These are phyloP conservation scores for Calidris pygmaea DNA, from an alignment of 2,113 vertebrate species.

Conservation along the genomic window DNA sequence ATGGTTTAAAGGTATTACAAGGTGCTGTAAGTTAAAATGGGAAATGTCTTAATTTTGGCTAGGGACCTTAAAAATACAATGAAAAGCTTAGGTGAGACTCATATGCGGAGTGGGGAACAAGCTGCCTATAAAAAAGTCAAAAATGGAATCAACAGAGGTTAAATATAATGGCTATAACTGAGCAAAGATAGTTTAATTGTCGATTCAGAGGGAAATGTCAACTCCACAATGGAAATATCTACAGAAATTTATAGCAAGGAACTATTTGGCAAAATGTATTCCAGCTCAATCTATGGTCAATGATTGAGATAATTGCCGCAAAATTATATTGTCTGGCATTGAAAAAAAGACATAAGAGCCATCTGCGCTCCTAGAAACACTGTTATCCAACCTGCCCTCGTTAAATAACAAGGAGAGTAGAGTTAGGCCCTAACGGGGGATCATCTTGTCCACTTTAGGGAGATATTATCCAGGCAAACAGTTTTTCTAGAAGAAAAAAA, in stretches of 20 bases:
- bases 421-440: background rate
- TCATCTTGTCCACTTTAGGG: background rate
- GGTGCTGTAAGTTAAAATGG: background rate
- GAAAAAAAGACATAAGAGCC: background rate
- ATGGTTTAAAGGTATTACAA: slow-evolving; percentile 36
- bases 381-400: background rate
- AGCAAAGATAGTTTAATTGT: slow-evolving; percentile 8
- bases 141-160: slow-evolving; percentile 22
- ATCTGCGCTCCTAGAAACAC: background rate
- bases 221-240: background rate
- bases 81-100: slow-evolving; percentile 8
- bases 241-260: background rate
- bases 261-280: background rate
- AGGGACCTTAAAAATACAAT: slow-evolving; percentile 36
- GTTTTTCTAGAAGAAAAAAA: background rate
- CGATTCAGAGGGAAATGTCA: slow-evolving; percentile 15
- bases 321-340: background rate
- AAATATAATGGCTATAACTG: background rate
- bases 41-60: slow-evolving; percentile 44
- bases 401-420: background rate
- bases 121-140: background rate
- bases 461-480: background rate
- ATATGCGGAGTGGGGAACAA: background rate
- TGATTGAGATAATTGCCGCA: background rate
- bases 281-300: background rate